phyloP scores from a whole-genome alignment of 2,797 vertebrate genomes.

The Microctenopoma lineatum region DNA sequence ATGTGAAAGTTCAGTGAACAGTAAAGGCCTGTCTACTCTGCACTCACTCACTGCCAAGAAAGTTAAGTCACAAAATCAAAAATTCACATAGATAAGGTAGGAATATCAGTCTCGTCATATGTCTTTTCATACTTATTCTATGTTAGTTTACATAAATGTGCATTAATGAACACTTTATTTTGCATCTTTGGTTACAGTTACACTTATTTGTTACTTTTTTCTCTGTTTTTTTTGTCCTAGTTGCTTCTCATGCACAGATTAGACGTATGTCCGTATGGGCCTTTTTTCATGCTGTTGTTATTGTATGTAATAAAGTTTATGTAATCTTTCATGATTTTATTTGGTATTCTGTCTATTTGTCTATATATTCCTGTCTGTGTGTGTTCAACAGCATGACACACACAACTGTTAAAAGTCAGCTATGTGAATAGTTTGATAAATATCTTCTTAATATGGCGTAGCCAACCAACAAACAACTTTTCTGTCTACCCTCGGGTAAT shows the following conservation, averaged over 20 bases:
- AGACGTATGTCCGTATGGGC: background rate
- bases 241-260: slow-evolving; percentile 11
- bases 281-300: slow-evolving; percentile 30
- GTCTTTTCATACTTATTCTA: background rate
- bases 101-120: no score
- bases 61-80: background rate
- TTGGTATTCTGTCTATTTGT: slow-evolving; percentile 18
- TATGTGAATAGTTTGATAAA: slow-evolving; percentile 45
- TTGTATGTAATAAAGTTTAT: slow-evolving; percentile 28
- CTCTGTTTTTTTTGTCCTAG: background rate
- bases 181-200: slow-evolving; percentile 1
- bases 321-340: slow-evolving; percentile 24
- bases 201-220: background rate
- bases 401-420: slow-evolving; percentile 32
- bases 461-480: slow-evolving; percentile 50
- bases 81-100: background rate
- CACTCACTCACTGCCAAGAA: background rate
- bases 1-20: slow-evolving; percentile 14
- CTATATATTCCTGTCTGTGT: slow-evolving; percentile 33
- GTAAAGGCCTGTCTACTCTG: background rate
- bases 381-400: slow-evolving; percentile 41
- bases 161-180: background rate
- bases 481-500: slow-evolving; percentile 62
- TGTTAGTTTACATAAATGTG: background rate
- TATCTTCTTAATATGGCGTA: slow-evolving; percentile 27